Percentiles rank a stretch among this genome's conserved stretches.
These are phyloP conservation scores for Temnothorax nylanderi DNA, from an alignment of 1,140 invertebrate genomes.

Conservation along the genomic window DNA sequence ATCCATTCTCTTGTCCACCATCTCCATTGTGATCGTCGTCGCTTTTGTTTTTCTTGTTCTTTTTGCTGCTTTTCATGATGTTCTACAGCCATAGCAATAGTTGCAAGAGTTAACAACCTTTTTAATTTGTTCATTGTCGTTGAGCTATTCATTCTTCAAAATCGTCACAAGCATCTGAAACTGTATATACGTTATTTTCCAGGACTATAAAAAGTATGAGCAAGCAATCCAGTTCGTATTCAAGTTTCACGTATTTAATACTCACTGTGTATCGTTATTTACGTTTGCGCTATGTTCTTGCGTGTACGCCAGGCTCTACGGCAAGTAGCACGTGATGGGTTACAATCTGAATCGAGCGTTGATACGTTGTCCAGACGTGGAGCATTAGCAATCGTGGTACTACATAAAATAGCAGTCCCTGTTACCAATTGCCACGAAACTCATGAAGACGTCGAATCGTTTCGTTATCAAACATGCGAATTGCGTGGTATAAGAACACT, in stretches of 20 bases:
- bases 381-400: conserved; percentile 85
- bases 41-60: not conserved
- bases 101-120: not conserved
- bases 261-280: conserved; percentile 76
- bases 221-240: too few relatives aligned
- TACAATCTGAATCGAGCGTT: conserved; percentile 74
- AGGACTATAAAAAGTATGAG: too few relatives aligned
- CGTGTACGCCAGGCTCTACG: conserved; percentile 69
- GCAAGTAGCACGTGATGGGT: conserved; percentile 81
- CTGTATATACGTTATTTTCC: too few relatives aligned
- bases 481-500: conserved; percentile 87
- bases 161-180: not conserved
- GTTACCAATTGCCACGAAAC: conserved; percentile 90
- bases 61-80: not conserved
- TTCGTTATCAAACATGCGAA: conserved; percentile 85
- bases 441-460: conserved; percentile 87
- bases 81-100: not conserved
- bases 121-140: not conserved
- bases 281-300: conserved; percentile 84
- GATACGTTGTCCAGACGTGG: conserved; percentile 80
- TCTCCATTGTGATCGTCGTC: not conserved
- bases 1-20: conserved; percentile 7
- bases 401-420: conserved; percentile 88
- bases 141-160: conserved; percentile 1
- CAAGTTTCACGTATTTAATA: conserved; percentile 67